A percentile compares a stretch with the other conserved stretches of the same genome.
phyloP scores from a whole-genome alignment of 2,888 invertebrate genomes.

The Sinelater perroti region DNA sequence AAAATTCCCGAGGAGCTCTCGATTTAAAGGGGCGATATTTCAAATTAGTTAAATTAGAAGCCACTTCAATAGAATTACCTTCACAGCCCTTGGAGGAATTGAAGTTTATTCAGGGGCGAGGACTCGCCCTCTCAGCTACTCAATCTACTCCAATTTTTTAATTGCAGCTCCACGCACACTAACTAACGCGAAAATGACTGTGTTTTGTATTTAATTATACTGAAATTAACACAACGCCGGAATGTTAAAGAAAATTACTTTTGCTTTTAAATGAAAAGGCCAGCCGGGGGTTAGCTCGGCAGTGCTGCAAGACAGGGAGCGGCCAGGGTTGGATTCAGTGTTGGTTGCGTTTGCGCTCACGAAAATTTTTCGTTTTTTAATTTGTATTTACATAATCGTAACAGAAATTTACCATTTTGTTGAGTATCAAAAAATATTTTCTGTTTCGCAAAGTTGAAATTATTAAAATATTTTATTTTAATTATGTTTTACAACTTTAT shows the following conservation, averaged over 20 bases:
- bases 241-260: constrained; percentile 48
- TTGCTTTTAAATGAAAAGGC: constrained; percentile 45
- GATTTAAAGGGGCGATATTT: constrained; percentile 11
- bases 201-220: constrained; percentile 49
- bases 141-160: constrained; percentile 40
- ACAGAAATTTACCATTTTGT: no score
- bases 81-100: constrained; percentile 28
- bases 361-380: no score
- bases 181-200: constrained; percentile 46
- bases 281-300: constrained; percentile 36
- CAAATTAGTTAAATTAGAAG: constrained; percentile 34
- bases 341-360: no score
- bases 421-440: no score
- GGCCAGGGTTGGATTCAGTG: constrained; percentile 24
- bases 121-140: constrained; percentile 36
- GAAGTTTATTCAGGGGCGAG: constrained; percentile 33
- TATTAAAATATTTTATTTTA: no score
- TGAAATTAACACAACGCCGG: constrained; percentile 48
- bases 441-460: no score
- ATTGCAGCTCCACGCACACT: constrained; percentile 42
- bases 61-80: constrained; percentile 35
- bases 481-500: no score
- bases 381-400: no score
- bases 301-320: constrained; percentile 34
- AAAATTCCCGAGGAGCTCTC: neutral